These are phyloP conservation scores for Tenthredo scrophulariae DNA, from an alignment of 2,888 invertebrate species.

Conservation along the genomic window DNA sequence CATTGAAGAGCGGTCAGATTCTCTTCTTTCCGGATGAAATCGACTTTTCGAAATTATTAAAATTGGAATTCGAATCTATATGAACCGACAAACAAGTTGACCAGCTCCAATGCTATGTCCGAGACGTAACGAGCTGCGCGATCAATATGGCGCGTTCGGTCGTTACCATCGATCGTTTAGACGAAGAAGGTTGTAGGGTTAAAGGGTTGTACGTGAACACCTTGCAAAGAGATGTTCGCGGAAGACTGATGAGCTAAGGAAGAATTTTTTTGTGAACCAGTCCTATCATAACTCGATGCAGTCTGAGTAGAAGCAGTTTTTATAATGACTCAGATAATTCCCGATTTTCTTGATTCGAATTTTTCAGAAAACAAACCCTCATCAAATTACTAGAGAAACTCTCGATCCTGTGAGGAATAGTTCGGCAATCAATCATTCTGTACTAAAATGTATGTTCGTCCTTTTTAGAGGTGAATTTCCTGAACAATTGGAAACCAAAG, in stretches of 20 bases:
- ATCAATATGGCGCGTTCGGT: constrained; percentile 39
- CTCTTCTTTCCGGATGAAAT: neutral
- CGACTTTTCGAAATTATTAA: neutral
- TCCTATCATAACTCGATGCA: too few species aligned
- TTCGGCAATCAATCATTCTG: neutral
- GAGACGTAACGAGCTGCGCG: constrained; percentile 16
- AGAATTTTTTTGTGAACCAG: neutral
- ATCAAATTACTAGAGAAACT: neutral
- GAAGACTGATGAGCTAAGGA: neutral
- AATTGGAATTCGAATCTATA: neutral
- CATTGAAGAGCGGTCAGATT: neutral
- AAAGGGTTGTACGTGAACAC: neutral
- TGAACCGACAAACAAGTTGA: constrained; percentile 26
- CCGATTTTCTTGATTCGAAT: neutral
- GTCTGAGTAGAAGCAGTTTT: neutral
- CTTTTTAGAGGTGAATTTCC: neutral
- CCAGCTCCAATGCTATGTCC: neutral
- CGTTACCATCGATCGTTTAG: constrained; percentile 26
- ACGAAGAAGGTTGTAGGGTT: neutral
- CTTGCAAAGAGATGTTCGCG: neutral
- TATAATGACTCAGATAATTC: neutral
- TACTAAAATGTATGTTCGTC: neutral
- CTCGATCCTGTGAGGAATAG: neutral
- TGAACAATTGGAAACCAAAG: neutral
- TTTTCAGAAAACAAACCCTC: neutral